Conservation (phyloP, 2,888 invertebrate species). For the Ceraclea dissimilis region DNA sequence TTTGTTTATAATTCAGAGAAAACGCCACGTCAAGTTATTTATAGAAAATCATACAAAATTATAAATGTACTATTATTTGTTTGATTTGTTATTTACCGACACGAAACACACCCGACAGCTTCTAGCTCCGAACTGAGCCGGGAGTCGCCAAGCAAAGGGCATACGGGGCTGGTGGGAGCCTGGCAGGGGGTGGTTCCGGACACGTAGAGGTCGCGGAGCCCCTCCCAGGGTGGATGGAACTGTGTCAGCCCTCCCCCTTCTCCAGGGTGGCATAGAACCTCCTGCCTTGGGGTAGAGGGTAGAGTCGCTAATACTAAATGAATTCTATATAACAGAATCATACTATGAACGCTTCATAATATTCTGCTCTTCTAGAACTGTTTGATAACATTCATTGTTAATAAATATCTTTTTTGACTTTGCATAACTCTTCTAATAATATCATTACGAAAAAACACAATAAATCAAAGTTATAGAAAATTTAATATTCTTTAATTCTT, state of each 20-base stretch:
- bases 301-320: neutral
- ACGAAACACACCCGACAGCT: constrained; percentile 13
- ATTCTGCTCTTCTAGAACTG: too few relatives aligned
- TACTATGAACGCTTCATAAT: too few relatives aligned
- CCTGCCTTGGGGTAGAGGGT: neutral
- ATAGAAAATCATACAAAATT: neutral
- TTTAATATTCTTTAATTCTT: too few relatives aligned
- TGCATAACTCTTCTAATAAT: too few relatives aligned
- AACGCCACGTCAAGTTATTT: neutral
- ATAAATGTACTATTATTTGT: too few relatives aligned
- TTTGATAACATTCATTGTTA: too few relatives aligned
- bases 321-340: neutral
- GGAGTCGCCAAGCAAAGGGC: neutral
- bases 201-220: constrained; percentile 11
- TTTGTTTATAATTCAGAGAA: neutral
- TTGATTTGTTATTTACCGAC: constrained; percentile 3
- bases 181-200: constrained; percentile 7
- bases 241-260: constrained; percentile 9
- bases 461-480: too few relatives aligned
- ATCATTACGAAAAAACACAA: too few relatives aligned
- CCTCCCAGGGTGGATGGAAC: constrained; percentile 7
- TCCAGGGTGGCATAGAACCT: neutral
- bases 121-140: constrained; percentile 12
- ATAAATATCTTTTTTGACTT: too few relatives aligned
- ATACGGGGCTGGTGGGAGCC: neutral